A percentile compares a stretch with the other conserved stretches of the same genome.
phyloP scores from a whole-genome alignment of 2,113 vertebrate species.

The Oreochromis tanganicae region DNA sequence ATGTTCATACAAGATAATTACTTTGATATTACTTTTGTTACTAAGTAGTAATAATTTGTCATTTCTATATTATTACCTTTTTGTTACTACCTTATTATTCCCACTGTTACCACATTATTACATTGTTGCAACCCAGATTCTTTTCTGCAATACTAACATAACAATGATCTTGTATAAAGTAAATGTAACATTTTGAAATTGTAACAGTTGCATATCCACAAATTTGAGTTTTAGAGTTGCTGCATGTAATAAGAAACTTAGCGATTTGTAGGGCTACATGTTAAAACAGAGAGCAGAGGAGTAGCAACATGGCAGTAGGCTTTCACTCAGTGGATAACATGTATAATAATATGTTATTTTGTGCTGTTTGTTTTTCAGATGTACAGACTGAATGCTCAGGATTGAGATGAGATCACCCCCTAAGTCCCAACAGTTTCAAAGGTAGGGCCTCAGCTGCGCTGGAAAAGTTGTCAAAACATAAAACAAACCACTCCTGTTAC shows the following conservation, averaged over 20 bases:
- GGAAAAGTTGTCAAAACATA: not conserved
- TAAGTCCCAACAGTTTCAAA: no score
- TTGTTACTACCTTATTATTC: accelerated
- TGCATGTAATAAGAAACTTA: not conserved
- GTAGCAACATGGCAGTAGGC: accelerated
- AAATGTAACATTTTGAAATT: not conserved
- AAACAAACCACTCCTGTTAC: not conserved
- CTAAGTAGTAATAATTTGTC: not conserved
- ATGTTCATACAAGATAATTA: not conserved
- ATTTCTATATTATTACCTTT: not conserved
- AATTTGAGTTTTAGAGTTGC: not conserved
- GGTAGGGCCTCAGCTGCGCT: not conserved
- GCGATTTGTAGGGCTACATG: not conserved
- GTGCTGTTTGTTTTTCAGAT: not conserved
- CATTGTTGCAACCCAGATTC: not conserved
- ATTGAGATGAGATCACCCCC: not conserved
- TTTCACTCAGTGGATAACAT: not conserved
- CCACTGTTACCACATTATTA: not conserved
- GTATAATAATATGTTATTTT: accelerated
- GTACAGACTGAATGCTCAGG: not conserved
- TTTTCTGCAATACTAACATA: not conserved
- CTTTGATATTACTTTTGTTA: not conserved
- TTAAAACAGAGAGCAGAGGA: not conserved
- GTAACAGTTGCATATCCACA: not conserved
- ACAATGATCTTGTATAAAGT: not conserved